These are phyloP conservation scores for Lagenorhynchus albirostris DNA, from an alignment of 2,113 vertebrate genomes.

Conservation along the genomic window DNA sequence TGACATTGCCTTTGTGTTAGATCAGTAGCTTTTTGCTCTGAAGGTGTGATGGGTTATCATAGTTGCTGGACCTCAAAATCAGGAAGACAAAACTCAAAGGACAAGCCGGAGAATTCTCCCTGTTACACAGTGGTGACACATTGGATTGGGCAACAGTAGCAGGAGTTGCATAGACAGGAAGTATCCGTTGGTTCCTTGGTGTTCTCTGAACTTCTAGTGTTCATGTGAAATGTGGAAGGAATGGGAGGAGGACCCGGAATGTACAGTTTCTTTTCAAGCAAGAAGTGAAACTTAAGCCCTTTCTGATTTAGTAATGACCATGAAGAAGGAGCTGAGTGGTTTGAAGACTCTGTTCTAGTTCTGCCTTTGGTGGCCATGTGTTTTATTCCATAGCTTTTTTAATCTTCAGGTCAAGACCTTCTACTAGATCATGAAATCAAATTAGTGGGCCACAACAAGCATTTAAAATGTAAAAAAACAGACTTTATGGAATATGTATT, in stretches of 20 bases:
- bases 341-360: conserved; percentile 11
- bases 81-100: conserved; percentile 28
- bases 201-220: background rate
- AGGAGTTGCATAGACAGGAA: background rate
- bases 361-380: conserved; percentile 28
- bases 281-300: conserved; percentile 66
- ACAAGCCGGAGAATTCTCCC: background rate
- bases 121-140: background rate
- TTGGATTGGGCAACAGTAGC: background rate
- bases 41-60: background rate
- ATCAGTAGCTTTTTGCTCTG: background rate
- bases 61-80: background rate
- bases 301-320: conserved; percentile 48
- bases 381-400: conserved; percentile 26
- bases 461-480: background rate
- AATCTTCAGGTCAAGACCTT: background rate
- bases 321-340: background rate
- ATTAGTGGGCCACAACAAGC: background rate
- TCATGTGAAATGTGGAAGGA: conserved; percentile 34
- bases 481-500: background rate
- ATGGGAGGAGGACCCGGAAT: background rate
- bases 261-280: conserved; percentile 51
- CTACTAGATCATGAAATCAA: conserved; percentile 28
- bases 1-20: background rate
- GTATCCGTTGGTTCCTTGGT: background rate